Evolutionary conservation across 2,113 vertebrate genomes (phyloP).

Genomic region (Thunnus maccoyii): DNA sequence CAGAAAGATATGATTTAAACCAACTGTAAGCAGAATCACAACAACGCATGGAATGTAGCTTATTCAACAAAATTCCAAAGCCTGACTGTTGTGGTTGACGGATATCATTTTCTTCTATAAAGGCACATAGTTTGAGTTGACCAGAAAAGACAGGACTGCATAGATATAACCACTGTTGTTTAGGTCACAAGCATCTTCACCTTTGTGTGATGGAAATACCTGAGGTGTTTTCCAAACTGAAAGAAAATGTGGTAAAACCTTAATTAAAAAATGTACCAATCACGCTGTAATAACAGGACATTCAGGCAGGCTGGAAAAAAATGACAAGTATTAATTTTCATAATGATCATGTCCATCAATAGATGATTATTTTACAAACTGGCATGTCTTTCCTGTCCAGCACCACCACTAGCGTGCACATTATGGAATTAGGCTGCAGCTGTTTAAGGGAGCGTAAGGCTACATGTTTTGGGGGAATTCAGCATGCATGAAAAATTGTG

Average conservation of each 20-base stretch:
- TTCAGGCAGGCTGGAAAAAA: too few relatives aligned
- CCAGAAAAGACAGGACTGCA: too few relatives aligned
- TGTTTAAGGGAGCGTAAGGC: slow-evolving; percentile 21
- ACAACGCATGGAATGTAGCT: not conserved
- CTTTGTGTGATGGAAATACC: not conserved
- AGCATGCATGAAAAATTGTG: slow-evolving; percentile 26
- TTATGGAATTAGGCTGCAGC: slow-evolving; percentile 28
- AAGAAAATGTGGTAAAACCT: too few relatives aligned
- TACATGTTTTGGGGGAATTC: slow-evolving; percentile 23
- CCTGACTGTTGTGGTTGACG: not conserved
- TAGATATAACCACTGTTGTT: not conserved
- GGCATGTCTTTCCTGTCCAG: slow-evolving; percentile 5
- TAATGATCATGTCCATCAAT: slow-evolving; percentile 16
- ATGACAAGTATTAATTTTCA: slow-evolving; percentile 29
- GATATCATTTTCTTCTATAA: not conserved
- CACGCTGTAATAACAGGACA: too few relatives aligned
- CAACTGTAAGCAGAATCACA: not conserved
- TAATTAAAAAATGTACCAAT: too few relatives aligned
- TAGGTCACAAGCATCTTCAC: not conserved
- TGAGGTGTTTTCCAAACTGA: not conserved
- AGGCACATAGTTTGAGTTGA: not conserved
- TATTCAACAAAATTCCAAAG: not conserved
- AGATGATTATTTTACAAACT: slow-evolving; percentile 27
- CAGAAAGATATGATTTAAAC: not conserved
- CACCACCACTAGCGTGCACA: slow-evolving; percentile 16